Base-by-base conservation (phyloP, 2,113 vertebrate species). In the Lipophrys pholis region DNA sequence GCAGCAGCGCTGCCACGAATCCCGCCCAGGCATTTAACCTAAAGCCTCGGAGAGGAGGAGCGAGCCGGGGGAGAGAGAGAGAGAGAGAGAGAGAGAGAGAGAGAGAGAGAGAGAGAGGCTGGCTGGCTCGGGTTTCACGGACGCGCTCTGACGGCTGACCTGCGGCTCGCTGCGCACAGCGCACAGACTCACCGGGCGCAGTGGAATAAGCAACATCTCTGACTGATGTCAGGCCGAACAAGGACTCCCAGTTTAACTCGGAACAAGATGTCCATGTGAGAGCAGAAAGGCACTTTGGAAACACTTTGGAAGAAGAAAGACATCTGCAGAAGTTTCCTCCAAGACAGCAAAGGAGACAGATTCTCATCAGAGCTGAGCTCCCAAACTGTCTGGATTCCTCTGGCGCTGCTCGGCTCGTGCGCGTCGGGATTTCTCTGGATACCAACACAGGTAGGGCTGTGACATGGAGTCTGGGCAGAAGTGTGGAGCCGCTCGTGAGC, bases 31-130 rank as follows among this genome's bases (percentile, higher is more conserved):
- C 77, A 84, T 91, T 90, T 83, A 90, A 89, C 85, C 89, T 80
- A 78, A 86, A 89, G 73, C 84, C 89, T 81, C 67, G 66, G 62
- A 89, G 79, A 90, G 93, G 93, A 92, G 93, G 93, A 88, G 92
- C 89, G 41, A 65, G 68, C 50, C 51, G 71, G 5, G 45, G 45
- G 73, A 9, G 78, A 84, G 21, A 30, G 21, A 30, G 21, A 30
- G 21, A 30, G 21, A 30, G 21, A 30, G 21, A 30, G 21, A 30
- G 21, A 30, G 21, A 30, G 21, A 30, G 21, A 30, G 21, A 30
- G 21, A 30, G 21, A 30, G 21, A 30, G 21, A 30, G 21, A 30
- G 21, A 30, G 21, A 30, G 21, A 30, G 21, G 4, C 2, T 2
- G 72, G 7, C 54, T 54, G 80, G 67, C 76, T 92, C 90, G 55